Conservation (phyloP, 2,113 vertebrate species). For the Hypanus sabinus region DNA sequence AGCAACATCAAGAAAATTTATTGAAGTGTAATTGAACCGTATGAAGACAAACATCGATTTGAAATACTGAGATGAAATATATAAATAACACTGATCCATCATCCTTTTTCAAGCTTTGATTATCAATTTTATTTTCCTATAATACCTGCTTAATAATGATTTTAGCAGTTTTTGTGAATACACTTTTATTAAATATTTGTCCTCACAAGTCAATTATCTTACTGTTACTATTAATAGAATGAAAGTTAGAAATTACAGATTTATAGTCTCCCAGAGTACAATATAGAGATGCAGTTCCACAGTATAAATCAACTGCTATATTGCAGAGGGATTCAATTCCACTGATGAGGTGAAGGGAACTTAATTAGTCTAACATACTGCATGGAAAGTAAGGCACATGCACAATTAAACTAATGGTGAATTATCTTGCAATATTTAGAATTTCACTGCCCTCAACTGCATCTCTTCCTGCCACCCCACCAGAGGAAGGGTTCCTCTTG, state of each 20-base stretch:
- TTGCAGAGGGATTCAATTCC: background rate
- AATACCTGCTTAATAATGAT: background rate
- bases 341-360: background rate
- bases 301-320: background rate
- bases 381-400: background rate
- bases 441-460: background rate
- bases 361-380: background rate
- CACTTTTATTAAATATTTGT: background rate
- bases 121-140: constrained; percentile 13
- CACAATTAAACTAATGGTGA: background rate
- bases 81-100: background rate
- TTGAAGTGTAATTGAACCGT: background rate
- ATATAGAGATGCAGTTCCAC: background rate
- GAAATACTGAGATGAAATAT: background rate
- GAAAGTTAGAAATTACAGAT: background rate
- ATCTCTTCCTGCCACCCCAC: no score
- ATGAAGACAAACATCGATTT: background rate
- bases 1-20: background rate
- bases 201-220: background rate
- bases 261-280: background rate
- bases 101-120: background rate
- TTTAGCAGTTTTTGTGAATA: background rate
- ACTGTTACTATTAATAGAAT: background rate
- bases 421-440: background rate
- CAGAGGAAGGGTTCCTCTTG: no score